Evolutionary conservation across 2,113 vertebrate species (phyloP).

Genomic region (Tachysurus fulvidraco): DNA sequence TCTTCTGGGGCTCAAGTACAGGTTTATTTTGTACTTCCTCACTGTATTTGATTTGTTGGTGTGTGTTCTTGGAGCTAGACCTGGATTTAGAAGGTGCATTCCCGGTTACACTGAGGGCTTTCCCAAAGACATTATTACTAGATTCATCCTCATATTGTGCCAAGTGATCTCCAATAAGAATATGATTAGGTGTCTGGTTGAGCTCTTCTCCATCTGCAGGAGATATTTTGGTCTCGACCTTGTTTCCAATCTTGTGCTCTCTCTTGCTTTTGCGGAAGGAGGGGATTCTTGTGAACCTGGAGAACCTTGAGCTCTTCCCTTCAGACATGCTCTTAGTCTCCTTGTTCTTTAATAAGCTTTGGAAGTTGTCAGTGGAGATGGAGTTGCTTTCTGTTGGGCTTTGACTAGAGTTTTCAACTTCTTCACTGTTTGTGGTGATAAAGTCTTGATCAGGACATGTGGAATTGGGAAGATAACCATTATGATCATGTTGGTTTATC

Average conservation of each 20-base stretch:
- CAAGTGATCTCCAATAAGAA: conserved; percentile 44
- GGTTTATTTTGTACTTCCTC: conserved; percentile 14
- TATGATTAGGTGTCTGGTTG: conserved; percentile 7
- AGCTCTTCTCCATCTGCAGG: conserved; percentile 19
- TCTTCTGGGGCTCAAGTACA: conserved; percentile 55
- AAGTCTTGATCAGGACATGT: conserved; percentile 58
- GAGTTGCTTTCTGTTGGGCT: conserved; percentile 53
- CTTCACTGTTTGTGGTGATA: conserved; percentile 61
- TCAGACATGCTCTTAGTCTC: not conserved
- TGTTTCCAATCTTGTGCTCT: conserved; percentile 49
- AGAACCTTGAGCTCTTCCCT: conserved; percentile 56
- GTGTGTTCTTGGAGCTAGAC: conserved; percentile 33
- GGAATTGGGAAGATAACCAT: conserved; percentile 47
- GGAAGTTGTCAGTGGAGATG: conserved; percentile 40
- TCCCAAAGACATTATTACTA: conserved; percentile 72
- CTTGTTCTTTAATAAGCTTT: conserved; percentile 61
- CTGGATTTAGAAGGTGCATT: conserved; percentile 26
- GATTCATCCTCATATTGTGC: conserved; percentile 58
- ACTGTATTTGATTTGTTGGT: conserved; percentile 39
- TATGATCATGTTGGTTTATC: conserved; percentile 21
- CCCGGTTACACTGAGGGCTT: conserved; percentile 55
- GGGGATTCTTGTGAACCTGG: conserved; percentile 69
- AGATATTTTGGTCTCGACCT: conserved; percentile 20
- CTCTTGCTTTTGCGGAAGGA: conserved; percentile 67
- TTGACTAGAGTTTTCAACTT: conserved; percentile 59